phyloP scores from a whole-genome alignment of 2,113 vertebrate species.

The Orthonyx spaldingii region DNA sequence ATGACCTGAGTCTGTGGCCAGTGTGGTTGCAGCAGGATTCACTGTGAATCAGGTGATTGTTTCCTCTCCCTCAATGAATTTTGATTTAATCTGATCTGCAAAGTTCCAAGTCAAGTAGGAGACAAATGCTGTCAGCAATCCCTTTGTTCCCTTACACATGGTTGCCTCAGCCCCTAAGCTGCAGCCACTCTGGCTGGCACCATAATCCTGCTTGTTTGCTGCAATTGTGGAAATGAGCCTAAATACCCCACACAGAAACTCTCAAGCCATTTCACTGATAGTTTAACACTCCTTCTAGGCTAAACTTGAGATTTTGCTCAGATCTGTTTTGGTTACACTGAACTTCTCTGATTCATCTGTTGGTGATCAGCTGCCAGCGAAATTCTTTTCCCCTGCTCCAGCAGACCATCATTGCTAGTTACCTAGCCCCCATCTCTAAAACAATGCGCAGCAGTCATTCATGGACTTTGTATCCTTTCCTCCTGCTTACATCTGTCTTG shows the following conservation, averaged over 20 bases:
- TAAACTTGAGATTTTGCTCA: background rate
- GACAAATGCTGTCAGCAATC: background rate
- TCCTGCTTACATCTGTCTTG: background rate
- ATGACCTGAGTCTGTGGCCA: conserved; percentile 18
- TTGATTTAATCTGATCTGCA: background rate
- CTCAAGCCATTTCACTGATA: background rate
- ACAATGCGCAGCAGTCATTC: background rate
- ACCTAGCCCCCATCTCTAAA: background rate
- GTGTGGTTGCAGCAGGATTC: background rate
- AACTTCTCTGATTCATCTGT: background rate
- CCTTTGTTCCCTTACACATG: background rate
- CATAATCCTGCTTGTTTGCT: background rate
- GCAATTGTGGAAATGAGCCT: background rate
- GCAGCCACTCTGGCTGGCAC: background rate
- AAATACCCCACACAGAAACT: background rate
- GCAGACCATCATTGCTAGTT: background rate
- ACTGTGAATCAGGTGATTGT: background rate
- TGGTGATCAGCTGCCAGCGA: background rate
- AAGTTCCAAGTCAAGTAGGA: background rate
- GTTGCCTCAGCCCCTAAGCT: background rate
- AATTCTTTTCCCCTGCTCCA: background rate
- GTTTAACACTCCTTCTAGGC: background rate
- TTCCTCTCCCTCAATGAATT: background rate
- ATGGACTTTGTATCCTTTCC: background rate
- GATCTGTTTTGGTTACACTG: background rate